Base-by-base conservation (phyloP, 2,797 vertebrate species). In the Chaenodraco wilsoni region DNA sequence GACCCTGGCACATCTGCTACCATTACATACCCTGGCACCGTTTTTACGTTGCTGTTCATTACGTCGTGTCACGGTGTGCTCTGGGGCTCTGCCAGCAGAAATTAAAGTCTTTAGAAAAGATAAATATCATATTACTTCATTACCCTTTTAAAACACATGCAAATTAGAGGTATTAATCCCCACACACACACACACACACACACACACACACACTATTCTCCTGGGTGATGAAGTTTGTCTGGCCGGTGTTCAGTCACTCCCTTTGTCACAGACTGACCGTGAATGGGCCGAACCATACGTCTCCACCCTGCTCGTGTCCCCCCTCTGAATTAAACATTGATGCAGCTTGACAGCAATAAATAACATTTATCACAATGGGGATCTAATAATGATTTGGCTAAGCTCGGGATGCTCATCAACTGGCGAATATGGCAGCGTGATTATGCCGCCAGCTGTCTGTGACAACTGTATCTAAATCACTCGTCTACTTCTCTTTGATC, bases 111-210 rank as follows among this genome's bases (percentile, higher is more conserved):
- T 97, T 96, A 95, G 95, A 94, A 94, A 97, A 97, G 96, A 98
- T 97, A 98, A 98, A 98, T 96, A 97, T 97, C 95, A 96, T 96
- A 97, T 97, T 97, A 98, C 96, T 97, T 97, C 96, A 98, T 99
- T 98, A 97, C 94, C 96, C 96, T 97, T 97, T 98, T 97, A 97
- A 97, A 98, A 95, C 95, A 96, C 95, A 97, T 97, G 96, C 96
- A 97, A 97, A 98, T 98, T 95, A 96, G 94, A 95, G 92, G 95
- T 94, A 96, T 96, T 97, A 96, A 93, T 95, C 93, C 27, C 27
- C 27, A 27, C 27, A 4, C 27, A 4, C 27, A 27, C 27, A 27
- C 27, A 27, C 27, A 27, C 27, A 4, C 27, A 4, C 27, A 27
- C 27, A 27, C 27, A 27, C 27, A 27, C 66, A n/a, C 68, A 72